Evolutionary conservation across 2,113 vertebrate genomes (phyloP).

Genomic region (Electrona antarctica): DNA sequence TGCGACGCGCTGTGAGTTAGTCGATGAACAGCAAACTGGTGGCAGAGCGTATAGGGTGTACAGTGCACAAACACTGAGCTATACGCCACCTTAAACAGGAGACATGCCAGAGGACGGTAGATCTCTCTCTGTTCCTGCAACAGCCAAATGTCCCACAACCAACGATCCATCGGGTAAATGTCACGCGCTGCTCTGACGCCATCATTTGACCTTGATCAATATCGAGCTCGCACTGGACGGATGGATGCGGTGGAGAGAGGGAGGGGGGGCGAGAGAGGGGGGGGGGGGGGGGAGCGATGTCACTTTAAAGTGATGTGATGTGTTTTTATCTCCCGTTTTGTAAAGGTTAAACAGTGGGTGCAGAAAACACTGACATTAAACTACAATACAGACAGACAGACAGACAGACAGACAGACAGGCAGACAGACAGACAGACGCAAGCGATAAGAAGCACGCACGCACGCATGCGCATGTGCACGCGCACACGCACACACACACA

Average conservation of each 20-base stretch:
- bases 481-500: background rate
- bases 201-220: slow-evolving; percentile 51
- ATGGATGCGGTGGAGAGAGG: background rate
- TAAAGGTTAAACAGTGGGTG: slow-evolving; percentile 68
- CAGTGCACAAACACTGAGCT: background rate
- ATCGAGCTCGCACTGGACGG: background rate
- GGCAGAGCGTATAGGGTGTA: background rate
- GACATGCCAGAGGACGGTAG: background rate
- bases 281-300: background rate
- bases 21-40: too few species aligned
- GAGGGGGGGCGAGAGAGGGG: background rate
- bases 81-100: slow-evolving; percentile 10
- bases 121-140: background rate
- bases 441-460: too few species aligned
- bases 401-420: background rate
- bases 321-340: slow-evolving; percentile 38
- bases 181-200: slow-evolving; percentile 39
- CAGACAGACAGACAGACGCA: background rate
- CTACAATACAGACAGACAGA: slow-evolving; percentile 11
- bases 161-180: slow-evolving; percentile 51
- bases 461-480: too few species aligned
- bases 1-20: too few species aligned
- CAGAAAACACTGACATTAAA: slow-evolving; percentile 56
- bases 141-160: slow-evolving; percentile 22
- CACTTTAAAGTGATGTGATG: background rate